phyloP scores from a whole-genome alignment of 2,797 vertebrate species.

The Adrianichthys oophorus region DNA sequence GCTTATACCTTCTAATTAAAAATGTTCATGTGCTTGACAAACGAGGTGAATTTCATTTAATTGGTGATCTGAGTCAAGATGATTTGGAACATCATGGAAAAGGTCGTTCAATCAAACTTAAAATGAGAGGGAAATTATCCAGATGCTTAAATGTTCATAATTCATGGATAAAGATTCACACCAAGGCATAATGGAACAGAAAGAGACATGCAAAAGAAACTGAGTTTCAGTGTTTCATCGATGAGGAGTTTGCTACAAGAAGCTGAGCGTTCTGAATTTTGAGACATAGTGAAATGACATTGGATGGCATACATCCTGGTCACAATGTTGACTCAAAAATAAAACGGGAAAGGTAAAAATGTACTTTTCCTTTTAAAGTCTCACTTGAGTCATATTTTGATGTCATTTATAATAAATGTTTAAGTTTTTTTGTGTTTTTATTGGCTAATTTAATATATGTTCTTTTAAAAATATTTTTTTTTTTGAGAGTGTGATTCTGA shows the following conservation, averaged over 20 bases:
- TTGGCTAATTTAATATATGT: too few species aligned
- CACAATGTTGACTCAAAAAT: constrained; percentile 51
- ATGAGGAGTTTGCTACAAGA: constrained; percentile 41
- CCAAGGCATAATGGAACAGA: neutral
- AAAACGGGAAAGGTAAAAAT: constrained; percentile 45
- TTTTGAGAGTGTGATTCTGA: too few species aligned
- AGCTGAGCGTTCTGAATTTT: constrained; percentile 40
- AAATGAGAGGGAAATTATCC: constrained; percentile 1
- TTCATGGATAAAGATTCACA: neutral
- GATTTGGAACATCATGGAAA: constrained; percentile 9
- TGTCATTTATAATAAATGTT: too few species aligned
- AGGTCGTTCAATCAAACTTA: constrained; percentile 28
- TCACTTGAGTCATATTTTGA: too few species aligned
- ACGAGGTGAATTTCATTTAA: constrained; percentile 42
- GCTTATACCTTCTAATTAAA: constrained; percentile 65
- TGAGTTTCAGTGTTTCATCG: constrained; percentile 52
- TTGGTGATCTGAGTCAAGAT: constrained; percentile 15
- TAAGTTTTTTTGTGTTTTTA: too few species aligned
- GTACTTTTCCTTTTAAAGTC: constrained; percentile 43
- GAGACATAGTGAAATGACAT: constrained; percentile 55
- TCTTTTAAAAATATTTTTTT: too few species aligned
- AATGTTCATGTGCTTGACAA: constrained; percentile 33
- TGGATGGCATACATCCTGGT: constrained; percentile 38
- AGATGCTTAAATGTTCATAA: neutral
- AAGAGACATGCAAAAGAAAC: constrained; percentile 1